These are phyloP conservation scores for Brachionus manjavacas DNA, from an alignment of 1,140 invertebrate genomes.

Conservation along the genomic window DNA sequence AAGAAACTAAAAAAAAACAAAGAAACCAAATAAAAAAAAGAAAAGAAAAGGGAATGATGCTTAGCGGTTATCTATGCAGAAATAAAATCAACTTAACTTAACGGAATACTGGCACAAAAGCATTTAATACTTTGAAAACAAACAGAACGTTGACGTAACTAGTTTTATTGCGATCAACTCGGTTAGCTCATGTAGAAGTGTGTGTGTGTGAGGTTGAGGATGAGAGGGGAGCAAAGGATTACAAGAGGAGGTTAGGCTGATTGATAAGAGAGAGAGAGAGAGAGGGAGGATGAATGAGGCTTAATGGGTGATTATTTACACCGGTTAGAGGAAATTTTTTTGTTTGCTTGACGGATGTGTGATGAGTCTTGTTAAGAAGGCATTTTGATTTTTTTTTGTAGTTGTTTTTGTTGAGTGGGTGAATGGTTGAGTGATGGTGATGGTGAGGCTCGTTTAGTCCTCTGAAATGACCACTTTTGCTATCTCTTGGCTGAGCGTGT, in stretches of 20 bases:
- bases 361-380: not conserved
- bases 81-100: not conserved
- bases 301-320: not conserved
- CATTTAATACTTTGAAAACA: not conserved
- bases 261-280: not conserved
- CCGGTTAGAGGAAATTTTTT: not conserved
- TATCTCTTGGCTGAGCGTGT: not conserved
- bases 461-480: not conserved
- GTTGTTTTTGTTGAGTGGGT: not conserved
- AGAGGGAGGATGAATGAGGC: not conserved
- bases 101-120: not conserved
- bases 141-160: not conserved
- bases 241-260: not conserved
- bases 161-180: not conserved
- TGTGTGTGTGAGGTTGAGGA: too few relatives aligned
- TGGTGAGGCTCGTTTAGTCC: too few relatives aligned
- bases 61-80: not conserved
- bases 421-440: too few relatives aligned
- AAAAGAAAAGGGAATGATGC: not conserved
- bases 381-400: too few relatives aligned
- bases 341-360: not conserved
- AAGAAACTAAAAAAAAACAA: not conserved
- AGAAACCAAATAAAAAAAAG: not conserved
- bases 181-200: not conserved
- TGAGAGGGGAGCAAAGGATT: not conserved